phyloP scores from a whole-genome alignment of 2,113 vertebrate genomes.

The Urocolius indicus region DNA sequence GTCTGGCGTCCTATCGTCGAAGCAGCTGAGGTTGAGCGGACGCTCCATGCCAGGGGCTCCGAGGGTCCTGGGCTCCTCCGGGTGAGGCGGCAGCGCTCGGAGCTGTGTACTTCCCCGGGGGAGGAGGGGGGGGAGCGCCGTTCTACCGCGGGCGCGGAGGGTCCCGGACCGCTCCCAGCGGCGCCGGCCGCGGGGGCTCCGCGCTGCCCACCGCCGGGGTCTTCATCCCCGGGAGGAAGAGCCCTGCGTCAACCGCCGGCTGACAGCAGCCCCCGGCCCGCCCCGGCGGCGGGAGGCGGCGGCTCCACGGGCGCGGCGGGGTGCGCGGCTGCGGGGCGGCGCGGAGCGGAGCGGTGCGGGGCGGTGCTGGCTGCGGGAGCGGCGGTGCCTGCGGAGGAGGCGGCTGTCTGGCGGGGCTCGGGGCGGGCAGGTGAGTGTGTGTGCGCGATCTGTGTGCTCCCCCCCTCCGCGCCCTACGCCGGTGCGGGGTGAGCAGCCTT shows the following conservation, averaged over 20 bases:
- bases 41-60: slow-evolving; percentile 57
- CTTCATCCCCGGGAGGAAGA: neutral
- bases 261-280: neutral
- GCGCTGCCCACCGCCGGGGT: neutral
- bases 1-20: neutral
- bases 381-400: neutral
- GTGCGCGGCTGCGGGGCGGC: neutral
- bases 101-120: neutral
- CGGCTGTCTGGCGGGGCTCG: neutral
- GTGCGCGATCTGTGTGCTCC: no score
- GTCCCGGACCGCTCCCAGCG: no score
- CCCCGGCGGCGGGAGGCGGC: neutral
- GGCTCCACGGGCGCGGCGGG: neutral
- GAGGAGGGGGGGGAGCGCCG: neutral
- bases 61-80: neutral
- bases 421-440: neutral
- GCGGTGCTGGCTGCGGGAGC: neutral
- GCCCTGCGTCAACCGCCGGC: neutral
- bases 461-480: neutral
- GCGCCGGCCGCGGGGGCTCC: neutral
- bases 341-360: neutral
- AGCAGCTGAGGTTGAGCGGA: slow-evolving; percentile 47
- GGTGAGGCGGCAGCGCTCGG: neutral
- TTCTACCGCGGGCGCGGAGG: neutral
- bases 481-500: neutral